phyloP scores from a whole-genome alignment of 2,113 vertebrate species.

The Corydoras sp. region DNA sequence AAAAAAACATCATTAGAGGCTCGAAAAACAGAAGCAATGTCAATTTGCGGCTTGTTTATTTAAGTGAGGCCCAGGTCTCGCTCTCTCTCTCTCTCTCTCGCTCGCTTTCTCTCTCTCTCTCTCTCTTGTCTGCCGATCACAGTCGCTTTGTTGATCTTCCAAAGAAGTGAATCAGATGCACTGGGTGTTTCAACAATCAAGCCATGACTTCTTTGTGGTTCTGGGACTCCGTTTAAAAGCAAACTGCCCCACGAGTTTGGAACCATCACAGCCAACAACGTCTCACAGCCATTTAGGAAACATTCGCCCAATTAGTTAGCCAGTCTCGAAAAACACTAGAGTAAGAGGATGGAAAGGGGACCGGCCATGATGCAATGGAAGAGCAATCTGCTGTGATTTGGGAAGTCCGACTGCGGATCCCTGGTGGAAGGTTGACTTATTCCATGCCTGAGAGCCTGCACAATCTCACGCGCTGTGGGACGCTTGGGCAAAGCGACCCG shows the following conservation, averaged over 20 bases:
- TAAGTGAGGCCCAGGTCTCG: conserved; percentile 45
- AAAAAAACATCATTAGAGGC: conserved; percentile 49
- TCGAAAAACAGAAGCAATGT: conserved; percentile 48
- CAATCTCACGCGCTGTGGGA: no score
- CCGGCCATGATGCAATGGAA: conserved; percentile 50
- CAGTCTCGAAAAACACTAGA: conserved; percentile 22
- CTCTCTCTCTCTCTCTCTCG: background rate
- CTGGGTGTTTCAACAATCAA: no score
- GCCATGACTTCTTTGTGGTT: no score
- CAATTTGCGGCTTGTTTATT: conserved; percentile 49
- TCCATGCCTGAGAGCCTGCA: no score
- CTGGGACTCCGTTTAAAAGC: no score
- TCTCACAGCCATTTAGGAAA: conserved; percentile 4
- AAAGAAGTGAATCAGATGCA: no score
- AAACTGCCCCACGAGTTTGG: background rate
- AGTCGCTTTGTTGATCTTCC: background rate
- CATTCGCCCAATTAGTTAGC: conserved; percentile 16
- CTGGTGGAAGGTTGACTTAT: background rate
- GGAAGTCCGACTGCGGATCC: conserved; percentile 44
- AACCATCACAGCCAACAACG: background rate
- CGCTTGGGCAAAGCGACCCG: no score
- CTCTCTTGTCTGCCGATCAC: conserved; percentile 10
- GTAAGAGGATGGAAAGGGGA: conserved; percentile 17
- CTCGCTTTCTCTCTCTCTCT: no score
- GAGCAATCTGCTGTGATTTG: conserved; percentile 33